A percentile compares a stretch with the other conserved stretches of the same genome.
These are phyloP conservation scores for Sardina pilchardus DNA, from an alignment of 2,113 vertebrate genomes.

Conservation along the genomic window DNA sequence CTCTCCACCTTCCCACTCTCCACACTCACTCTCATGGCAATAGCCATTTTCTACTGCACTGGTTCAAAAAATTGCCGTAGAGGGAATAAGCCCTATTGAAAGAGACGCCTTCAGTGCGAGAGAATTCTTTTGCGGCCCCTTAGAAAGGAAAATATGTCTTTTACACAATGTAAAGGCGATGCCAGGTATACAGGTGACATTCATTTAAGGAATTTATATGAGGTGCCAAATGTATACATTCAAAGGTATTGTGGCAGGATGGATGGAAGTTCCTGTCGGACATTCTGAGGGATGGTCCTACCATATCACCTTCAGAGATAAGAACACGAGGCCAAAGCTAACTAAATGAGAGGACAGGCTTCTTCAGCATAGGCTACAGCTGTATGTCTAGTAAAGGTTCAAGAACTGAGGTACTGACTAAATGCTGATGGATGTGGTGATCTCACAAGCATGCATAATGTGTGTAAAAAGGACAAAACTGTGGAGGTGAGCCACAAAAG, in stretches of 20 bases:
- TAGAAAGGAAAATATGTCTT: conserved; percentile 16
- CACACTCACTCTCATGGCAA: conserved; percentile 36
- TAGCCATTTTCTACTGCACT: conserved; percentile 40
- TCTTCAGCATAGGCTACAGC: background rate
- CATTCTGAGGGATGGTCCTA: no score
- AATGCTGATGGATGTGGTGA: background rate
- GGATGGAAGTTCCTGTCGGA: no score
- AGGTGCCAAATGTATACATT: background rate
- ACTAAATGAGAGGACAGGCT: background rate
- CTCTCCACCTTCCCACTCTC: conserved; percentile 44
- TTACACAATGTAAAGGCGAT: background rate
- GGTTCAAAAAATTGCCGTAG: conserved; percentile 49
- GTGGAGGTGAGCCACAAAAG: background rate
- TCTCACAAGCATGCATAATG: background rate
- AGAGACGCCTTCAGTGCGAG: conserved; percentile 40
- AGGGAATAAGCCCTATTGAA: conserved; percentile 44
- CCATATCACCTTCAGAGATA: no score
- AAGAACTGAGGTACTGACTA: no score
- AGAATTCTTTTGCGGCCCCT: conserved; percentile 54
- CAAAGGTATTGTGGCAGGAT: background rate
- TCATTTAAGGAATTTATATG: background rate
- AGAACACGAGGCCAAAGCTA: background rate
- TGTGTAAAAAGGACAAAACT: background rate
- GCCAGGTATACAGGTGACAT: background rate
- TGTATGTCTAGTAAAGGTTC: no score